Evolutionary conservation across 2,113 vertebrate genomes (phyloP).

Genomic region (Sula dactylatra): DNA sequence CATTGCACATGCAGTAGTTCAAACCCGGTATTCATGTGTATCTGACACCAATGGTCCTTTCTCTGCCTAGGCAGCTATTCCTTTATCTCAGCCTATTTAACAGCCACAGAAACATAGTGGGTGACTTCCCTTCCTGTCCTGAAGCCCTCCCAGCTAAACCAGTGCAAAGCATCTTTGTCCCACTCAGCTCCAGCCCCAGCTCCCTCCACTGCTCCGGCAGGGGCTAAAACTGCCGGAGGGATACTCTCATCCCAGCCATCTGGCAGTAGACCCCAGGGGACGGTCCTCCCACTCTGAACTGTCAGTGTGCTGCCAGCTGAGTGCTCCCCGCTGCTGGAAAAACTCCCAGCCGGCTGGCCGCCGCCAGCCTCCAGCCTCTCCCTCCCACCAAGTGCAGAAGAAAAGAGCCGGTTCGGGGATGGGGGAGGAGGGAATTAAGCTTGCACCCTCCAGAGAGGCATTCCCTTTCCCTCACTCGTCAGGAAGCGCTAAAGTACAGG

Average conservation of each 20-base stretch:
- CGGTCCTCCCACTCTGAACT: neutral
- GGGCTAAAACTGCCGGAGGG: neutral
- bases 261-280: neutral
- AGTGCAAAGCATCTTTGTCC: neutral
- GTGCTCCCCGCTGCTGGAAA: neutral
- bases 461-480: neutral
- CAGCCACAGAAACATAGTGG: neutral
- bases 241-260: neutral
- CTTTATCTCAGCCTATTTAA: neutral
- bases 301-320: neutral
- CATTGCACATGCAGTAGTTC: neutral
- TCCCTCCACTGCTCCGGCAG: accelerated
- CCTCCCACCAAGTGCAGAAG: neutral
- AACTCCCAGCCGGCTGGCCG: neutral
- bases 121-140: neutral
- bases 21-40: neutral
- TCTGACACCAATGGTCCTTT: accelerated
- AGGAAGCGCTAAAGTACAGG: neutral
- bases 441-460: neutral
- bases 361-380: neutral
- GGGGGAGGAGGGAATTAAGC: neutral
- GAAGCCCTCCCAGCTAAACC: neutral
- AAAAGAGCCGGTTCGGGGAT: neutral
- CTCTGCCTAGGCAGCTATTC: neutral
- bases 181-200: neutral